These are phyloP conservation scores for Exephanes ischioxanthus DNA, from an alignment of 2,888 invertebrate species.

Conservation along the genomic window DNA sequence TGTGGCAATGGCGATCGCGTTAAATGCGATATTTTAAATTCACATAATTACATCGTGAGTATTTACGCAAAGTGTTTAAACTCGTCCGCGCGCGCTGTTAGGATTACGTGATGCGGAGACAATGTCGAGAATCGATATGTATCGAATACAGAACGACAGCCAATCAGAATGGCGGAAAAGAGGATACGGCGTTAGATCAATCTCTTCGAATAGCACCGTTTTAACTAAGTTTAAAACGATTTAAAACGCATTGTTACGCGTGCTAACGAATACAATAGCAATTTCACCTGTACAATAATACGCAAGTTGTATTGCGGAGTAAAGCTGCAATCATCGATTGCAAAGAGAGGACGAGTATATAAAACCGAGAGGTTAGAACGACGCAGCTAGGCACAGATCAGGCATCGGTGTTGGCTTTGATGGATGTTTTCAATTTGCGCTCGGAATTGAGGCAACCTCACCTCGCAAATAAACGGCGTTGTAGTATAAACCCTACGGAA, in stretches of 20 bases:
- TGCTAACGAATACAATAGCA: not conserved
- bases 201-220: too few relatives aligned
- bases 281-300: not conserved
- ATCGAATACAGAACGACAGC: too few relatives aligned
- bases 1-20: not conserved
- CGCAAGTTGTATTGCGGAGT: not conserved
- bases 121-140: too few relatives aligned
- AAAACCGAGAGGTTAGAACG: conserved; percentile 12
- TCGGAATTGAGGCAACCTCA: conserved; percentile 52
- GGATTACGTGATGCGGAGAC: too few relatives aligned
- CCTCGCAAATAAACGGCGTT: conserved; percentile 48
- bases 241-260: not conserved
- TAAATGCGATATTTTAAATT: conserved; percentile 14
- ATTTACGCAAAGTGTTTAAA: too few relatives aligned
- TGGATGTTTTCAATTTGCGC: conserved; percentile 75
- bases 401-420: conserved; percentile 65
- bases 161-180: too few relatives aligned
- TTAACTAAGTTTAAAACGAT: too few relatives aligned
- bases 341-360: not conserved
- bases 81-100: too few relatives aligned
- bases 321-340: conserved; percentile 1
- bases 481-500: conserved; percentile 17
- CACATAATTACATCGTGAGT: not conserved
- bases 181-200: too few relatives aligned
- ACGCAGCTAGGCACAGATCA: conserved; percentile 29